phyloP scores from a whole-genome alignment of 2,113 vertebrate species.

The Paralichthys olivaceus region DNA sequence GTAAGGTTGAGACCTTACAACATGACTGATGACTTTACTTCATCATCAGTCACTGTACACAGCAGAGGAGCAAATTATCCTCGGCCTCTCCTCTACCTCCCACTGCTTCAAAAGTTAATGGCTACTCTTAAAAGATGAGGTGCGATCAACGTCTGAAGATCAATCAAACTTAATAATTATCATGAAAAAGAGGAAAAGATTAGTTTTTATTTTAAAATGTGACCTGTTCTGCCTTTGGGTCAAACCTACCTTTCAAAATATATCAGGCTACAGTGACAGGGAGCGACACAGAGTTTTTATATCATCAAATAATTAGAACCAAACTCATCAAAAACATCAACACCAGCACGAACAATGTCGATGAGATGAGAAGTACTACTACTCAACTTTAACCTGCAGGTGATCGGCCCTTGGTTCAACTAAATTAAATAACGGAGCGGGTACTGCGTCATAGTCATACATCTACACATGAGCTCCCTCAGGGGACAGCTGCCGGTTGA shows the following conservation, averaged over 20 bases:
- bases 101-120: background rate
- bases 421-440: background rate
- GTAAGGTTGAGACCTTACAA: background rate
- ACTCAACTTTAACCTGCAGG: background rate
- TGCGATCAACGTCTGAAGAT: background rate
- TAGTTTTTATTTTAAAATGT: too few relatives aligned
- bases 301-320: background rate
- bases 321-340: background rate
- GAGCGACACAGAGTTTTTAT: too few relatives aligned
- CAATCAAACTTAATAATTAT: background rate
- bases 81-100: background rate
- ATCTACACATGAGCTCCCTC: background rate
- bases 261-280: too few relatives aligned
- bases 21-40: background rate
- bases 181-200: background rate
- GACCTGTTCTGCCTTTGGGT: background rate
- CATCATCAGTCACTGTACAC: background rate
- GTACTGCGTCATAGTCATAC: constrained; percentile 23
- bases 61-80: background rate
- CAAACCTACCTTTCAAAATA: background rate
- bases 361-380: too few relatives aligned
- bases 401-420: background rate
- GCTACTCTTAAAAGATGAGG: background rate
- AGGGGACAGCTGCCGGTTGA: constrained; percentile 24
- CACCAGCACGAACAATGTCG: too few relatives aligned